These are phyloP conservation scores for Agonopterix subpropinquella DNA, from an alignment of 2,888 invertebrate species.

Conservation along the genomic window DNA sequence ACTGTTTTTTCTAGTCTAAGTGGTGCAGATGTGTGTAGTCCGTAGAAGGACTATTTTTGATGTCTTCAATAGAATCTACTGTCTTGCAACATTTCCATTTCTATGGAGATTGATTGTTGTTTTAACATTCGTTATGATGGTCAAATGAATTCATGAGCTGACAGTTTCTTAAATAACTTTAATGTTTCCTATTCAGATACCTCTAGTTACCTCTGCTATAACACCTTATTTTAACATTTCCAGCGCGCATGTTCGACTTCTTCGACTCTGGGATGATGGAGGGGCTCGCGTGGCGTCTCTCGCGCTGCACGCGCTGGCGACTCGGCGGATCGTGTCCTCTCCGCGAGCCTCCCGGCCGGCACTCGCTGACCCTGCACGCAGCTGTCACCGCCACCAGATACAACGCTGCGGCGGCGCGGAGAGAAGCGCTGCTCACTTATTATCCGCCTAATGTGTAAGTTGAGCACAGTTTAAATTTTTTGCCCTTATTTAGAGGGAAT, in stretches of 20 bases:
- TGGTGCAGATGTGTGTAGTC: too few relatives aligned
- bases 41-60: too few relatives aligned
- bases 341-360: slow-evolving; percentile 45
- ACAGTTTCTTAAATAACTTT: too few relatives aligned
- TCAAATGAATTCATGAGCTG: too few relatives aligned
- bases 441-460: slow-evolving; percentile 91
- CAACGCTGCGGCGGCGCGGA: slow-evolving; percentile 69
- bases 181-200: too few relatives aligned
- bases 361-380: slow-evolving; percentile 82
- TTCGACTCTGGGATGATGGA: slow-evolving; percentile 96
- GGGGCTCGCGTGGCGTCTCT: slow-evolving; percentile 88
- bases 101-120: too few relatives aligned
- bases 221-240: slow-evolving; percentile 26
- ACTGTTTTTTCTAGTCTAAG: too few relatives aligned
- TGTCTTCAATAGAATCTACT: too few relatives aligned
- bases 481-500: neutral
- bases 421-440: slow-evolving; percentile 88
- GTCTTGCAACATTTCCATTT: too few relatives aligned
- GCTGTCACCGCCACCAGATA: slow-evolving; percentile 46
- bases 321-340: slow-evolving; percentile 67
- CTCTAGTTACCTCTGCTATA: too few relatives aligned
- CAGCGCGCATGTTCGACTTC: slow-evolving; percentile 95
- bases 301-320: slow-evolving; percentile 78
- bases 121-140: too few relatives aligned
- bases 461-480: neutral